Evolutionary conservation across 2,113 vertebrate species (phyloP), one percentile per base, ranked within the genome.

Genomic region (Abramis brama): DNA sequence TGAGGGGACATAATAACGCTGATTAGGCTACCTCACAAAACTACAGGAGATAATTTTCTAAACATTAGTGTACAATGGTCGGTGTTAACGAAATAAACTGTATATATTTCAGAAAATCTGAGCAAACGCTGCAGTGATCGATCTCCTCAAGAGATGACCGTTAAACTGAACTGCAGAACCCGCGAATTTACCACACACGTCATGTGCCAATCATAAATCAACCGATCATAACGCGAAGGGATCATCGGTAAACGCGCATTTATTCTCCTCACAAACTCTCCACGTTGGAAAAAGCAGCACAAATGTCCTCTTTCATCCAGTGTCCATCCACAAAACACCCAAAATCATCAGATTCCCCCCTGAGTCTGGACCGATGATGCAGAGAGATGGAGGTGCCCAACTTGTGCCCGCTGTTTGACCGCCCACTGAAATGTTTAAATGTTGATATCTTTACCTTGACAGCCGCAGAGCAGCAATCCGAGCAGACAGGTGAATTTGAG

Each of bases 391-490:
- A 50, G 66, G 78, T 76, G 86, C 85, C 81, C 90, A 94, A 93
- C 91, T 94, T 94, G 87, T 90, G 86, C 91, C 89, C 87, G 90
- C 92, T 92, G 91, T 92, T 60, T 91, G 70, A 66, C 71, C 43
- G 73, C 73, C n/a, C 73, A 50, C n/a, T 25, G 83, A 76, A 86
- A 88, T 78, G 68, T 25, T 47, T 33, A 55, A 30, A 86, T 23
- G 39, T 21, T 39, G 43, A 68, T 59, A 5, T 17, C 84, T 83
- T 68, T 92, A 95, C 95, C 95, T 94, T 94, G 94, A 66, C 91
- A 89, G 91, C 94, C 88, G 94, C 93, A 94, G 92, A 94, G 91
- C 88, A 95, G 93, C 90, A 94, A 89, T 89, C 93, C 93, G 75
- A 95, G 89, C 85, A 95, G 89, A 64, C 87, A 89, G 86, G 92